Percentiles rank a stretch among this genome's conserved stretches.
These are phyloP conservation scores for Thalassoma bifasciatum DNA, from an alignment of 2,113 vertebrate genomes.

Conservation along the genomic window DNA sequence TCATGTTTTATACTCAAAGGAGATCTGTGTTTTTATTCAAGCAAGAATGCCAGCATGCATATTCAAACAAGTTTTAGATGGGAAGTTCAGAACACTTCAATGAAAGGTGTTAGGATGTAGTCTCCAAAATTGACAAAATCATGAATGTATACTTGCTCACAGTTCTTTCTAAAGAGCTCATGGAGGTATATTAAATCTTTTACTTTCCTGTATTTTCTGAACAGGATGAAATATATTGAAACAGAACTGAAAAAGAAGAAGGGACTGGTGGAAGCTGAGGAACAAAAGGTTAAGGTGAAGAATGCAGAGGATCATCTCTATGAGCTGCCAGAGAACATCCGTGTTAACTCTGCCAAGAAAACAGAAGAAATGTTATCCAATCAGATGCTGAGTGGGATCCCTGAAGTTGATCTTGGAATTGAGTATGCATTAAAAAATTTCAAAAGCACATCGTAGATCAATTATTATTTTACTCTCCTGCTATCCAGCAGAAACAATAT, in stretches of 20 bases:
- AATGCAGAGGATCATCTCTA: conserved; percentile 96
- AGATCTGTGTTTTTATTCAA: too few species aligned
- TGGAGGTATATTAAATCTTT: not conserved
- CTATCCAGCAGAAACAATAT: not conserved
- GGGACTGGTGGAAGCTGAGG: conserved; percentile 92
- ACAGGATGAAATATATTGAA: conserved; percentile 99
- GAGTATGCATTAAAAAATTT: conserved; percentile 84
- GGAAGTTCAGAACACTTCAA: too few species aligned
- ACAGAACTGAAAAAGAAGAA: conserved; percentile 98
- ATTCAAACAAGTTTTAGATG: too few species aligned
- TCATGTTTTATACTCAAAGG: too few species aligned
- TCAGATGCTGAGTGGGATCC: conserved; percentile 98
- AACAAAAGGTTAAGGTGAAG: conserved; percentile 93
- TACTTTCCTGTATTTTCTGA: not conserved
- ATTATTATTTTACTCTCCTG: not conserved
- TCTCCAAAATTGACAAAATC: too few species aligned
- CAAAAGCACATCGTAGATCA: not conserved
- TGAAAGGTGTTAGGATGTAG: too few species aligned
- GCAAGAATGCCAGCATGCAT: too few species aligned
- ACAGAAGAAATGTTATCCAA: conserved; percentile 99
- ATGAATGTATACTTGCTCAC: too few species aligned
- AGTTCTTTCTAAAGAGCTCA: not conserved
- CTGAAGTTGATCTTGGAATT: conserved; percentile 96
- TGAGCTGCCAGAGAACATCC: conserved; percentile 94
- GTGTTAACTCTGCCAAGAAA: conserved; percentile 96